Base-by-base conservation (phyloP, 2,113 vertebrate species). In the Aviceda subcristata region DNA sequence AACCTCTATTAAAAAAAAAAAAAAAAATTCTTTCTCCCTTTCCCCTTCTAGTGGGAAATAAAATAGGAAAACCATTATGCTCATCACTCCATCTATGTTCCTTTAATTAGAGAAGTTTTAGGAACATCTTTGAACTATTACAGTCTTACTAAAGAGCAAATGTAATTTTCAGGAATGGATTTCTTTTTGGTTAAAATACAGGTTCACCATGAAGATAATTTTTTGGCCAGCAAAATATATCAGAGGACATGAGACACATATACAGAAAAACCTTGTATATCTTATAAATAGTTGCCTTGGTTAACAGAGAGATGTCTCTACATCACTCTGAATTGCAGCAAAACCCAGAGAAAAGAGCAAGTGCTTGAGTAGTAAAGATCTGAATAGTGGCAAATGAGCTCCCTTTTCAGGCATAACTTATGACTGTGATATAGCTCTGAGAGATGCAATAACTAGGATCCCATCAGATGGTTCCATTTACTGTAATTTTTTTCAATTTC, bases 381-480 rank as follows among this genome's bases (percentile, higher is more conserved):
- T 94, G 82, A 97, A 91, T 68, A 77, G 83, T 41, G 24, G 30
- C 22, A 95, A 97, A 96, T 63, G 63, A 94, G 72, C 67, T 97
- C 38, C 29, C 11, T 89, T 93, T 89, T 87, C 53, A 74, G n/a
- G 24, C 30, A 45, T 26, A 88, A 90, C 68, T 90, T 67, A 67
- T 11, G 55, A 86, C 64, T 86, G 92, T 59, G n/a, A 73, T 43
- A 29, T 2, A 73, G 68, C 22, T 73, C 15, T 68, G 74, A 67
- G 23, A 83, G 32, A 88, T 62, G 10, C 5, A 55, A 56, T 87
- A 71, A 6, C 24, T 22, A 86, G 59, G 29, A 80, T 57, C 74
- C 24, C 38, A 67, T 86, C 72, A 76, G 45, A 53, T 46, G 16
- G 17, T 82, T 83, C 50, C 56, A 77, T n/a, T 55, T 71, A 60